These are phyloP conservation scores for Poeciliopsis turrubarensis DNA, from an alignment of 2,113 vertebrate species.

Conservation along the genomic window DNA sequence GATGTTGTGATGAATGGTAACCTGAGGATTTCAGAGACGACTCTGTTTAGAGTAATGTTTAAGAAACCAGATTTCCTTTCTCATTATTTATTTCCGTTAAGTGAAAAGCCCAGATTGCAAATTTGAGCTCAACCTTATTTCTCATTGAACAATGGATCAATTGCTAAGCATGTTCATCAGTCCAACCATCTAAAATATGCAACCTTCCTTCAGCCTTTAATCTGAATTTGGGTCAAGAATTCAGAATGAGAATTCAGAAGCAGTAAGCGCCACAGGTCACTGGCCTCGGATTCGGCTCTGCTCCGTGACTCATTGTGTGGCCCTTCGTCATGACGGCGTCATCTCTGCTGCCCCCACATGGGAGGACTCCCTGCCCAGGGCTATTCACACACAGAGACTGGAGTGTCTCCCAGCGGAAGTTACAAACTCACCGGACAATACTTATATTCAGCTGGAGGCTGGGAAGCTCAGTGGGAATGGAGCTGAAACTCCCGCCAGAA, in stretches of 20 bases:
- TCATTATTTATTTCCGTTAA: not conserved
- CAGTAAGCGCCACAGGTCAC: slow-evolving; percentile 48
- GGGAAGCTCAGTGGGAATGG: slow-evolving; percentile 14
- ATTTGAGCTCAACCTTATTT: not conserved
- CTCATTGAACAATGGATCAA: not conserved
- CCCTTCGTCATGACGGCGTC: slow-evolving; percentile 33
- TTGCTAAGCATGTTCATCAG: not conserved
- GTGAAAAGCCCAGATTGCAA: not conserved
- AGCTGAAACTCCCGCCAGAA: not conserved
- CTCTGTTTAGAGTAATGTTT: too few species aligned
- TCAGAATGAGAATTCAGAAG: slow-evolving; percentile 16
- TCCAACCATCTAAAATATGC: not conserved
- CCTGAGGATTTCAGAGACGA: not conserved
- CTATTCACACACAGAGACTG: slow-evolving; percentile 49
- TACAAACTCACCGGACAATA: slow-evolving; percentile 59
- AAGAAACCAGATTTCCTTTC: not conserved
- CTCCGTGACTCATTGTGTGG: slow-evolving; percentile 53
- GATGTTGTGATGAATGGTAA: not conserved
- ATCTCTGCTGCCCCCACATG: slow-evolving; percentile 37
- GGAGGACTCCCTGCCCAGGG: slow-evolving; percentile 39
- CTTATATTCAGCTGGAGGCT: slow-evolving; percentile 59
- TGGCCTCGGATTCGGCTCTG: slow-evolving; percentile 47
- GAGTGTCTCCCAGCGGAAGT: slow-evolving; percentile 61
- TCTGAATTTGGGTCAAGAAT: slow-evolving; percentile 2
- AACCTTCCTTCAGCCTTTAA: not conserved